Percentiles rank a stretch among this genome's conserved stretches.
Evolutionary conservation across 2,797 vertebrate species (phyloP).

Genomic region (Micrastur ruficollis): DNA sequence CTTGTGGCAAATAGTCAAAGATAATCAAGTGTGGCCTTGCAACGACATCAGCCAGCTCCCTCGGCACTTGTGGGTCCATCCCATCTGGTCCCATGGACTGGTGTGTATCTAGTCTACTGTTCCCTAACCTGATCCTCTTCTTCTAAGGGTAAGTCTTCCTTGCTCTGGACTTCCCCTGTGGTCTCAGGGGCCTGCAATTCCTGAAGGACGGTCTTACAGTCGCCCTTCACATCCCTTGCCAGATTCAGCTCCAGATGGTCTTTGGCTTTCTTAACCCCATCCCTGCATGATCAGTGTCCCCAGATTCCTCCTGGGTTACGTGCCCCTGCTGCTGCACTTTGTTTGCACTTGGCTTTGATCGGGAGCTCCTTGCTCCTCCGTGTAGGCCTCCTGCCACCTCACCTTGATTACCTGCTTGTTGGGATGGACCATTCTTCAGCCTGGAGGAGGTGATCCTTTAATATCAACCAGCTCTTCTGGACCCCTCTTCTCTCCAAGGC

Average conservation of each 20-base stretch:
- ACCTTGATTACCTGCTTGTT: background rate
- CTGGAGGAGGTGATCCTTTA: background rate
- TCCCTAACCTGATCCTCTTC: background rate
- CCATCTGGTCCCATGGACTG: background rate
- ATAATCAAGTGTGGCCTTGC: background rate
- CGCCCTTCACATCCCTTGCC: background rate
- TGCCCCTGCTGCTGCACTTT: background rate
- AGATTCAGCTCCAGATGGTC: background rate
- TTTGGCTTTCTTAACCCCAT: background rate
- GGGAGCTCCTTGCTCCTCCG: background rate
- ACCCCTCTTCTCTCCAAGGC: background rate
- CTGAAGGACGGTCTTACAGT: background rate
- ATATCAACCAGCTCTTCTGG: background rate
- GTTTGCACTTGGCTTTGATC: background rate
- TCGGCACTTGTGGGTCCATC: background rate
- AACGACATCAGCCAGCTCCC: background rate
- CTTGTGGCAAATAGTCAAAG: background rate
- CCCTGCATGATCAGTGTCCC: background rate
- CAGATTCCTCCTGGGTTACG: background rate
- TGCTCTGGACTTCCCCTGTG: background rate
- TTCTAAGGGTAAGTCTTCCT: background rate
- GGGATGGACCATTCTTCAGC: background rate
- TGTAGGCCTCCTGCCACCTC: background rate
- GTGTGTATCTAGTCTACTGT: background rate
- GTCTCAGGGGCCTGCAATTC: background rate